These are phyloP conservation scores for Brachyopa scutellaris DNA, from an alignment of 2,888 invertebrate species.

Conservation along the genomic window DNA sequence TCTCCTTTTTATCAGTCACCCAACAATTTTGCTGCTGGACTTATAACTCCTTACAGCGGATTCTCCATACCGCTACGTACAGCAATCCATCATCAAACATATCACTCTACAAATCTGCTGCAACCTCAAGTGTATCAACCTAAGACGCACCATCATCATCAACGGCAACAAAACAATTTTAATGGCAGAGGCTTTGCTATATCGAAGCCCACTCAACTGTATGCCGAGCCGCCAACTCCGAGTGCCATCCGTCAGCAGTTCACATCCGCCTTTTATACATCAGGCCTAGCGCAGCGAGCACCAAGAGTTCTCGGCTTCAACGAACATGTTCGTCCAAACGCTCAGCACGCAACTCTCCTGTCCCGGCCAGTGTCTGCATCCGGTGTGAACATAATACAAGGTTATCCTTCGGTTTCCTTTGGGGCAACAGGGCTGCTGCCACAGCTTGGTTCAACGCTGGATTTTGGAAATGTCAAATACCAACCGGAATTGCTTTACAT, in stretches of 20 bases:
- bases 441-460: conserved; percentile 47
- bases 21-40: neutral
- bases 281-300: conserved; percentile 19
- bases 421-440: conserved; percentile 1
- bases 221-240: conserved; percentile 6
- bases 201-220: conserved; percentile 1
- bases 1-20: neutral
- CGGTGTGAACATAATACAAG: conserved; percentile 42
- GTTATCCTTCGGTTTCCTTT: conserved; percentile 60
- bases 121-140: conserved; percentile 60
- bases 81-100: conserved; percentile 26
- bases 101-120: conserved; percentile 39
- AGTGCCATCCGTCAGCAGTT: conserved; percentile 29
- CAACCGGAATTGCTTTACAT: conserved; percentile 54
- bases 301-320: neutral
- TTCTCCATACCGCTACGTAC: neutral
- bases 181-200: neutral
- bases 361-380: conserved; percentile 24
- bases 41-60: conserved; percentile 20
- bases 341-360: conserved; percentile 18
- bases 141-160: conserved; percentile 41
- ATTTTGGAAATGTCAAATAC: conserved; percentile 26
- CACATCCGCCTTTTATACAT: conserved; percentile 31
- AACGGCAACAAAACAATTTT: neutral
- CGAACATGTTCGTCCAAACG: conserved; percentile 28